Base-by-base conservation (phyloP, 2,797 vertebrate genomes). In the Hippocampus kuda region DNA sequence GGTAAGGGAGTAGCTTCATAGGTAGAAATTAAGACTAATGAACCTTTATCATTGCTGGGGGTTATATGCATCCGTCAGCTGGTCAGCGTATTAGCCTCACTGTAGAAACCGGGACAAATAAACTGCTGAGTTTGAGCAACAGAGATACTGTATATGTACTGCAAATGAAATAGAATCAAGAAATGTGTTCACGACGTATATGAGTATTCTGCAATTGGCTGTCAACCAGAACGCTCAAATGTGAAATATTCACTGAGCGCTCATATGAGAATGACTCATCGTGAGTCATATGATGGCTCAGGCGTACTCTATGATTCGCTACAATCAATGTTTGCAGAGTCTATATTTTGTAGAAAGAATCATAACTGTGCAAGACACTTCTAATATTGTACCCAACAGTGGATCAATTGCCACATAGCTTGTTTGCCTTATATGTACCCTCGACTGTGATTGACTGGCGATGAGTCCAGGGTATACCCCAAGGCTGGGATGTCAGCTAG, bases 1-100 rank as follows among this genome's bases (percentile, higher is more conserved):
- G 71, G 75, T 68, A 74, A 71, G 77, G 59, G 77, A 74, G 77
- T 70, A 65, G 67, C 73, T 77, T 81, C 72, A 68, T 44, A 24
- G 79, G 78, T n/a, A 38, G 26, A 74, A 82, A 73, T 85, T 71
- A 76, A 65, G 46, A 18, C 69, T 84, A 86, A 87, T 85, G 75
- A 86, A 85, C 38, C 70, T 76, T 51, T 74, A 83, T 78, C 48
- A 72, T 75, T 77, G 73, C 71, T 42, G 63, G 34, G 68, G 38
- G 12, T 66, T 11, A 44, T 72, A 41, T 63, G 41, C 5, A 72
- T 82, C 79, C 84, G 77, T 72, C 81, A 86, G 83, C 80, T 85
- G 76, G 68, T 30, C 68, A 46, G 80, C 71, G 73, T 77, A 75
- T 68, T 51, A 22, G 49, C 60, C 79, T 73, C 59, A 67, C 13